These are phyloP conservation scores for Excalfactoria chinensis DNA, from an alignment of 2,113 vertebrate genomes.

Conservation along the genomic window DNA sequence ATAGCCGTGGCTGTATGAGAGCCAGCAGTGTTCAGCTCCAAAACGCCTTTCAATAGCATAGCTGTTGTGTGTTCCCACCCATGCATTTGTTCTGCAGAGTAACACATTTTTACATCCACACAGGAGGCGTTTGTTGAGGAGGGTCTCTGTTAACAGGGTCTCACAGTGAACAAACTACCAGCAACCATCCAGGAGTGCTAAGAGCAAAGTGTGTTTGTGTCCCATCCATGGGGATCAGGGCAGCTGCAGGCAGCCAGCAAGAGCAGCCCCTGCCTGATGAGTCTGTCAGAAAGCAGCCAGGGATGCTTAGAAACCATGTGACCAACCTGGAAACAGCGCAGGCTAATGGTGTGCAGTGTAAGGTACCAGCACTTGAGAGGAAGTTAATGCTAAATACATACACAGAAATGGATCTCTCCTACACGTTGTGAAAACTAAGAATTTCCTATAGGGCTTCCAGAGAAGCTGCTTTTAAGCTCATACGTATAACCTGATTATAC, in stretches of 20 bases:
- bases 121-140: not conserved
- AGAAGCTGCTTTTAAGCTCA: slow-evolving; percentile 52
- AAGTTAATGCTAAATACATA: slow-evolving; percentile 76
- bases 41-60: slow-evolving; percentile 27
- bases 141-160: slow-evolving; percentile 34
- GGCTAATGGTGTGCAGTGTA: slow-evolving; percentile 69
- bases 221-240: not conserved
- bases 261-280: slow-evolving; percentile 47
- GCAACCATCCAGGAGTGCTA: not conserved
- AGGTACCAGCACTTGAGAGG: slow-evolving; percentile 66
- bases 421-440: slow-evolving; percentile 64
- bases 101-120: slow-evolving; percentile 46
- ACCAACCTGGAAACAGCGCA: slow-evolving; percentile 65
- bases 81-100: slow-evolving; percentile 31
- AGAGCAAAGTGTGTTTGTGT: not conserved
- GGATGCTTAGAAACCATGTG: slow-evolving; percentile 73
- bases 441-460: slow-evolving; percentile 67
- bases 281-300: slow-evolving; percentile 47
- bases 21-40: slow-evolving; percentile 11
- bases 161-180: not conserved
- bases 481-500: slow-evolving; percentile 4
- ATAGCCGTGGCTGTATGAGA: not conserved
- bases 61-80: slow-evolving; percentile 67
- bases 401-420: slow-evolving; percentile 74
- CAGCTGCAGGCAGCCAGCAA: slow-evolving; percentile 11